phyloP scores from a whole-genome alignment of 1,140 invertebrate genomes.

The Ceratina japonica region DNA sequence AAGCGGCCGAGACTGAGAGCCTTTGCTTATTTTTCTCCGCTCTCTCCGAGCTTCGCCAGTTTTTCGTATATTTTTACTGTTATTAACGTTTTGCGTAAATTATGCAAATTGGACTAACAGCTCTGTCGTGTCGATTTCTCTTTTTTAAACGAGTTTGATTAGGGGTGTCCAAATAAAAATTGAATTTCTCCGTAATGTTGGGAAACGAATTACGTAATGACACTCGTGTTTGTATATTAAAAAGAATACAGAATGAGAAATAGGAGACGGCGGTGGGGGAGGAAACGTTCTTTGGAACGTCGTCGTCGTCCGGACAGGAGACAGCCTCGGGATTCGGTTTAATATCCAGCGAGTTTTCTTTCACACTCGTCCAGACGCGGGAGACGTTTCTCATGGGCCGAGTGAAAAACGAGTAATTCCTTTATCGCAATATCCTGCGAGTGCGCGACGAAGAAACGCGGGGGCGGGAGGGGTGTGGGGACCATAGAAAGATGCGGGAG shows the following conservation, averaged over 20 bases:
- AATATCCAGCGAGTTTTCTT: slow-evolving; percentile 56
- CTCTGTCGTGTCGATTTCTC: too few species aligned
- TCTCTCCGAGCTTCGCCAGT: background rate
- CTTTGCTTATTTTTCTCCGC: slow-evolving; percentile 26
- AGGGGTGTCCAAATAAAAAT: too few species aligned
- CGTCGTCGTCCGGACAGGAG: slow-evolving; percentile 15
- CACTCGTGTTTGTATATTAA: too few species aligned
- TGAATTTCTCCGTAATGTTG: too few species aligned
- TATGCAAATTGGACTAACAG: too few species aligned
- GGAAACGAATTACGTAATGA: too few species aligned
- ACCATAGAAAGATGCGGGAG: slow-evolving; percentile 31
- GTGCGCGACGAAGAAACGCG: slow-evolving; percentile 41
- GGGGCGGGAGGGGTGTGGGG: background rate
- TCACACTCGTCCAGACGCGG: slow-evolving; percentile 48
- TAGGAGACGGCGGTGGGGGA: too few species aligned
- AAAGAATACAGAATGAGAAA: too few species aligned
- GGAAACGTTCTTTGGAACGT: background rate
- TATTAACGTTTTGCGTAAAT: too few species aligned
- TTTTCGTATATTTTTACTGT: slow-evolving; percentile 14
- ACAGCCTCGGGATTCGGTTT: slow-evolving; percentile 46
- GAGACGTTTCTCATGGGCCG: slow-evolving; percentile 49
- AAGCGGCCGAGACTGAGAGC: slow-evolving; percentile 25
- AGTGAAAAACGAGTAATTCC: slow-evolving; percentile 57
- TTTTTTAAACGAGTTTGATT: too few species aligned
- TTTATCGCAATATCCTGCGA: slow-evolving; percentile 62